Conservation (phyloP, 2,888 invertebrate species). For the Hirtodrosophila duncani region DNA sequence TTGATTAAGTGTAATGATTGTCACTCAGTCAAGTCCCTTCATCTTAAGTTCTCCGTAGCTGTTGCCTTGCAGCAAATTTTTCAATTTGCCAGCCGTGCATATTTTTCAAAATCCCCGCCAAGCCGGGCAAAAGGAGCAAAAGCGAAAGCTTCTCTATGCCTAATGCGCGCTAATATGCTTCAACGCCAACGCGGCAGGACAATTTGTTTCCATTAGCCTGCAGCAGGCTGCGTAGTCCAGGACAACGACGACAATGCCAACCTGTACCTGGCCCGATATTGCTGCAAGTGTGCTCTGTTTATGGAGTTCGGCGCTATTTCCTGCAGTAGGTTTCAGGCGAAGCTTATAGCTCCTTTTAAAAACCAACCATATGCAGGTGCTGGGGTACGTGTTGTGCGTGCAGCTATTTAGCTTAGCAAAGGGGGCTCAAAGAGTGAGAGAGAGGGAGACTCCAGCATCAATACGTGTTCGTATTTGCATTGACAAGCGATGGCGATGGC, state of each 20-base stretch:
- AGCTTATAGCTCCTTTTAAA: no score
- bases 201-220: slow-evolving; percentile 60
- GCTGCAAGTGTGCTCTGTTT: no score
- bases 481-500: no score
- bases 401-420: slow-evolving; percentile 46
- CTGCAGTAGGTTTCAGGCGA: no score
- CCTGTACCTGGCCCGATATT: slow-evolving; percentile 12
- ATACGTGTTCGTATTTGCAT: no score
- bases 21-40: no score
- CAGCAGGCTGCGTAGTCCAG: slow-evolving; percentile 17
- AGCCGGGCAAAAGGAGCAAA: slow-evolving; percentile 12
- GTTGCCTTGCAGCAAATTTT: slow-evolving; percentile 7
- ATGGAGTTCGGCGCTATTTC: no score
- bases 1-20: slow-evolving; percentile 49
- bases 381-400: slow-evolving; percentile 50
- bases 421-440: neutral
- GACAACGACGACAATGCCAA: slow-evolving; percentile 8
- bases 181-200: slow-evolving; percentile 38
- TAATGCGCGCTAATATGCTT: slow-evolving; percentile 53
- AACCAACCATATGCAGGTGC: slow-evolving; percentile 6
- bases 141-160: neutral
- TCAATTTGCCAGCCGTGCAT: slow-evolving; percentile 23
- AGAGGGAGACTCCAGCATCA: no score
- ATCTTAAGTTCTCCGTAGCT: slow-evolving; percentile 23
- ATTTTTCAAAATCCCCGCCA: slow-evolving; percentile 17